Conservation (phyloP, 1,140 invertebrate genomes). For the Danaus melanippus region DNA sequence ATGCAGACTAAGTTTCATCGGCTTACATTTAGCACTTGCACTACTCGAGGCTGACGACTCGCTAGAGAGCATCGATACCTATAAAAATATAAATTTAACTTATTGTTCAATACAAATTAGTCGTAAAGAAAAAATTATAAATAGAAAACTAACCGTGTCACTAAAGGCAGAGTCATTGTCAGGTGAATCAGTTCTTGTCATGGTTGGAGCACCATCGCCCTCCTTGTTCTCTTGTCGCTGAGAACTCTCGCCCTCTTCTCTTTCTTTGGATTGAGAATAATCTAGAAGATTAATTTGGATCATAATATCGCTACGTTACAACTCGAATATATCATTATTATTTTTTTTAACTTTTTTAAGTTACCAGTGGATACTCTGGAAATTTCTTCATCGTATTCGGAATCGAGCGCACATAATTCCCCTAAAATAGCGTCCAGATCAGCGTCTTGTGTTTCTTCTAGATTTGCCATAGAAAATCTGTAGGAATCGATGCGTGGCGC, state of each 20-base stretch:
- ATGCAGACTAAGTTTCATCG: constrained; percentile 46
- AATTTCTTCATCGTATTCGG: constrained; percentile 81
- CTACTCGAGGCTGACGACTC: constrained; percentile 89
- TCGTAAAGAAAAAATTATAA: neutral
- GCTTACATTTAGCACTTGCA: constrained; percentile 57
- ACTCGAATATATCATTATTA: neutral
- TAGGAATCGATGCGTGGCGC: constrained; percentile 85
- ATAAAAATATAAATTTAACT: constrained; percentile 5
- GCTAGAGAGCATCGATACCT: constrained; percentile 89
- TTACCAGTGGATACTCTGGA: constrained; percentile 54
- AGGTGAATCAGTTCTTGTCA: constrained; percentile 86
- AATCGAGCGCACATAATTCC: constrained; percentile 92
- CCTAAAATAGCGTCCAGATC: constrained; percentile 96
- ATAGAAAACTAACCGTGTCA: constrained; percentile 81
- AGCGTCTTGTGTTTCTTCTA: constrained; percentile 95
- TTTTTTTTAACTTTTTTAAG: neutral
- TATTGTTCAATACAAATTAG: neutral
- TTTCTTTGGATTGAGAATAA: constrained; percentile 39
- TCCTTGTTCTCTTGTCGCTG: constrained; percentile 45
- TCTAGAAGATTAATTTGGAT: constrained; percentile 22
- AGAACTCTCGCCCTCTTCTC: constrained; percentile 25
- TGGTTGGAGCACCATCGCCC: constrained; percentile 33
- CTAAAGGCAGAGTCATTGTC: constrained; percentile 98
- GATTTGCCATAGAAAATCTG: constrained; percentile 92
- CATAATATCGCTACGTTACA: too few relatives aligned